Percentiles rank a stretch among this genome's conserved stretches.
Conservation (phyloP, 1,140 invertebrate genomes). For the Cecropterus lyciades region DNA sequence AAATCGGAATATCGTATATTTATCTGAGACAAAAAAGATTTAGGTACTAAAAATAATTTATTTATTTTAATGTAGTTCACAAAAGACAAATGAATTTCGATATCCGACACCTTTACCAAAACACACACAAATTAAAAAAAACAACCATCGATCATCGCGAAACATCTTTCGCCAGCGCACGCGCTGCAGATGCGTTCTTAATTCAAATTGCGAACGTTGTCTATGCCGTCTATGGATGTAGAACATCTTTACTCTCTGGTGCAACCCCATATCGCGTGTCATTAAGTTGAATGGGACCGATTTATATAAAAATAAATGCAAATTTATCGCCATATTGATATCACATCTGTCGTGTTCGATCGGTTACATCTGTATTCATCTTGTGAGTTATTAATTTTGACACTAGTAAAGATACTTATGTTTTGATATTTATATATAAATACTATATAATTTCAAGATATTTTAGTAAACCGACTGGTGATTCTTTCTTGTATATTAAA, state of each 20-base stretch:
- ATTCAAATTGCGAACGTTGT: constrained; percentile 50
- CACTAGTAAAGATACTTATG: neutral
- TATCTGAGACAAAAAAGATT: no score
- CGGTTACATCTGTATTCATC: constrained; percentile 8
- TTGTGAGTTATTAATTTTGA: constrained; percentile 13
- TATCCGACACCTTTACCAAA: constrained; percentile 36
- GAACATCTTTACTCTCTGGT: constrained; percentile 41
- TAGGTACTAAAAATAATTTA: neutral
- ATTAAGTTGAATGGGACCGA: constrained; percentile 33
- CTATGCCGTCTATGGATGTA: constrained; percentile 33
- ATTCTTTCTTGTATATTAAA: no score
- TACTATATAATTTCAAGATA: no score
- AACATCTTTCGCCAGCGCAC: constrained; percentile 65
- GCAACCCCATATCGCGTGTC: constrained; percentile 36
- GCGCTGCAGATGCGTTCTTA: constrained; percentile 64
- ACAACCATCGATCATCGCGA: constrained; percentile 63
- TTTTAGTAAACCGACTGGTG: no score
- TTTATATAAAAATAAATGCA: constrained; percentile 42
- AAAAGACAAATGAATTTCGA: constrained; percentile 7
- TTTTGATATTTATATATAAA: no score
- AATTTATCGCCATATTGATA: constrained; percentile 45
- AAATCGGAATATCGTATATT: no score
- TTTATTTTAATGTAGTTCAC: neutral
- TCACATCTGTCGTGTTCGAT: constrained; percentile 40
- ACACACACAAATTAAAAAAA: constrained; percentile 41